Percentiles rank a stretch among this genome's conserved stretches.
Evolutionary conservation across 2,888 invertebrate species (phyloP).

Genomic region (Poecilobothrus nobilitatus): DNA sequence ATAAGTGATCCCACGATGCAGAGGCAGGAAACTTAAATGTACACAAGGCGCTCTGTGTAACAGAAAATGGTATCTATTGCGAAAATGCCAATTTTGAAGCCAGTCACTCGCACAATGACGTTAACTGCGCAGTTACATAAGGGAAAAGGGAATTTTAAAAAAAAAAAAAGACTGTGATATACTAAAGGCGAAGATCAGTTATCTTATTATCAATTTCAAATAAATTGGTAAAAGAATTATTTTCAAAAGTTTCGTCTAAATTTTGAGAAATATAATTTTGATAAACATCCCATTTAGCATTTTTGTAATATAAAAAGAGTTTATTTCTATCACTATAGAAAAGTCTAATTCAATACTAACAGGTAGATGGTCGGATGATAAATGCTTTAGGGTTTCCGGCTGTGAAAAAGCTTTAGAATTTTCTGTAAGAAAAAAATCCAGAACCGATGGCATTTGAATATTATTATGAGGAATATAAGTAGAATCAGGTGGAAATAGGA

Average conservation of each 20-base stretch:
- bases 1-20: too few relatives aligned
- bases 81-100: too few relatives aligned
- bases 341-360: not conserved
- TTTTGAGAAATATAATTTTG: not conserved
- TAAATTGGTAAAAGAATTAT: not conserved
- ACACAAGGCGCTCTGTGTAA: too few relatives aligned
- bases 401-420: not conserved
- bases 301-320: not conserved
- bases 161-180: too few relatives aligned
- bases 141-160: too few relatives aligned
- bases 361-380: not conserved
- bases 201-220: not conserved
- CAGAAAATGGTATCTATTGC: too few relatives aligned
- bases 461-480: not conserved
- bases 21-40: too few relatives aligned
- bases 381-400: not conserved
- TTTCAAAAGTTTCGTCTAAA: not conserved
- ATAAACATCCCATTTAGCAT: not conserved
- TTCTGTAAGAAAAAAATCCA: not conserved
- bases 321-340: not conserved
- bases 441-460: not conserved
- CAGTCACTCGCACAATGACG: too few relatives aligned
- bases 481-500: not conserved
- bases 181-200: not conserved
- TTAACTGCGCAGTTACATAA: too few relatives aligned